Evolutionary conservation across 2,888 invertebrate species (phyloP).

Genomic region (Cyaniris semiargus): DNA sequence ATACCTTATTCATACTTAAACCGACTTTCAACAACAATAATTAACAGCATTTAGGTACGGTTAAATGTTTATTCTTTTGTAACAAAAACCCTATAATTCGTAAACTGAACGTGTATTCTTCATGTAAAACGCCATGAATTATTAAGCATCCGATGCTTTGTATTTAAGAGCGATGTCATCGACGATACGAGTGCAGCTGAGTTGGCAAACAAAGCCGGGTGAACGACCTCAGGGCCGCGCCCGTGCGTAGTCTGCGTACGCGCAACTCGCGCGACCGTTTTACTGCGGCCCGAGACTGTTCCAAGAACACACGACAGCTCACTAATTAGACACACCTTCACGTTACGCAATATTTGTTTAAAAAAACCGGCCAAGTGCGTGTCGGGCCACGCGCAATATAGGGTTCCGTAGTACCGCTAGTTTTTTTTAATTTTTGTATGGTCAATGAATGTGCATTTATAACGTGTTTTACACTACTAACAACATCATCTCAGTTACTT

Average conservation of each 20-base stretch:
- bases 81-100: not conserved
- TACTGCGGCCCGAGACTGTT: conserved; percentile 36
- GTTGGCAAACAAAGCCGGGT: conserved; percentile 80
- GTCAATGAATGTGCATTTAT: too few species aligned
- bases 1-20: too few species aligned
- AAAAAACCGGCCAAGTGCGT: too few species aligned
- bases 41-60: not conserved
- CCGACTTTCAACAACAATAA: too few species aligned
- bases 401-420: too few species aligned
- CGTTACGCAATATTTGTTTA: conserved; percentile 2
- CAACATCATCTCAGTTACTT: too few species aligned
- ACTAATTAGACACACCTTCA: conserved; percentile 25
- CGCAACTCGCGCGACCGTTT: conserved; percentile 62
- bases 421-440: too few species aligned
- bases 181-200: conserved; percentile 70
- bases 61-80: not conserved
- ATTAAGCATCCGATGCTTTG: conserved; percentile 20
- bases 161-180: conserved; percentile 53
- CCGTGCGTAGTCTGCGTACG: conserved; percentile 58
- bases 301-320: not conserved
- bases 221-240: conserved; percentile 74
- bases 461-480: too few species aligned
- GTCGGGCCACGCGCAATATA: too few species aligned
- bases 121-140: conserved; percentile 19
- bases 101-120: not conserved